Evolutionary conservation across 53 echinoderm and acorn worm species (phyloP), one percentile per base, ranked within the genome.

Genomic region (Apostichopus leukothele): DNA sequence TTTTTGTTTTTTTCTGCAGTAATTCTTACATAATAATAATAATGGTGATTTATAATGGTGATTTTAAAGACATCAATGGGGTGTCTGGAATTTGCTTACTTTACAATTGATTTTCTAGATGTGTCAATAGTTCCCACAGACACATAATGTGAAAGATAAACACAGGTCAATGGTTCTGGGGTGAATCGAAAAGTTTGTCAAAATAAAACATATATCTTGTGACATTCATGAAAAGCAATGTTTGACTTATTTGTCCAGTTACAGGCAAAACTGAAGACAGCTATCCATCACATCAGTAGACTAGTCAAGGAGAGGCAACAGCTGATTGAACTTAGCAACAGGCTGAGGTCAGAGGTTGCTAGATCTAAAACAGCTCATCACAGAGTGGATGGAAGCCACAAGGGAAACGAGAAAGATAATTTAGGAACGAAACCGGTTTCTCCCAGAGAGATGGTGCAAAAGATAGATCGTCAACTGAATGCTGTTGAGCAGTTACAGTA

Each of bases 321-420:
- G 68, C 92, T 97, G 71, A 97, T 97, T 53, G 93, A 97, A 75
- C 91, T 97, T 74, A 94, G 97, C 71, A 97, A 97, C 87, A 77
- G 91, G 86, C 81, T 97, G 21, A 88, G 97, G 22, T 91, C 97
- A 55, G 97, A 97, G 80, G 86, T 97, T 0, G 92, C 92, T 80
- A 88, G 88, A 39, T 88, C 22, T 21, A 55, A 53, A 21, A 53
- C 16, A 12, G 23, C 16, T 52, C 53, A 74, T 53, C 21, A 22
- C 6, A 51, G 53, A 23, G 11, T 51, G 51, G 55, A 71, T 83
- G 27, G 73, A 80, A 18, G 88, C 7, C 6, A 7, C 26, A 14
- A 88, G 16, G 53, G 20, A 39, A 76, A 52, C 14, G 81, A 68
- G 76, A 61, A 60, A 14, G 75, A 75, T 27, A 12, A 60, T 79